These are phyloP conservation scores for Calyptomena viridis DNA, from an alignment of 2,113 vertebrate genomes.

Conservation along the genomic window DNA sequence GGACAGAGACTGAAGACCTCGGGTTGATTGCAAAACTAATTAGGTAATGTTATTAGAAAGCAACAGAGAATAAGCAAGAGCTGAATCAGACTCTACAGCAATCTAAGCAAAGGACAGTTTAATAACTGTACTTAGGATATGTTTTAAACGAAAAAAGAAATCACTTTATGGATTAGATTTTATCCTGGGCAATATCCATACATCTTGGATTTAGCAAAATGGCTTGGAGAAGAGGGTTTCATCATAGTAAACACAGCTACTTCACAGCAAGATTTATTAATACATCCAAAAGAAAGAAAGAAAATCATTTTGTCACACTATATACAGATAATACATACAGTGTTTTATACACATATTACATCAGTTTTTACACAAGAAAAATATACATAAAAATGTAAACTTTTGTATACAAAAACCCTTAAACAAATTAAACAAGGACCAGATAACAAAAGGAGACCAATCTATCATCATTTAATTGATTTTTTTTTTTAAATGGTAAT, in stretches of 20 bases:
- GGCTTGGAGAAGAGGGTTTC: slow-evolving; percentile 12
- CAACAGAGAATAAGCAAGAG: slow-evolving; percentile 12
- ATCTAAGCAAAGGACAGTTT: slow-evolving; percentile 19
- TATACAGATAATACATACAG: slow-evolving; percentile 99
- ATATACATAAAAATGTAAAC: slow-evolving; percentile 99
- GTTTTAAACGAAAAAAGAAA: not conserved
- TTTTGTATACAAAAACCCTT: slow-evolving; percentile 99
- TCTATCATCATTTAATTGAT: slow-evolving; percentile 89
- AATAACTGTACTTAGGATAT: slow-evolving; percentile 24
- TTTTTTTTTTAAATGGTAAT: slow-evolving; percentile 89
- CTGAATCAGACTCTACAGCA: slow-evolving; percentile 2
- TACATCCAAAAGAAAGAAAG: slow-evolving; percentile 99
- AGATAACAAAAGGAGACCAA: slow-evolving; percentile 99
- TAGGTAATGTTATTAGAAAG: slow-evolving; percentile 47
- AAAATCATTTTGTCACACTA: slow-evolving; percentile 99
- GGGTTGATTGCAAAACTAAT: slow-evolving; percentile 36
- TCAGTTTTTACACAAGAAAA: slow-evolving; percentile 99
- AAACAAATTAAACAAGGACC: slow-evolving; percentile 99
- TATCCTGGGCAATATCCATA: not conserved
- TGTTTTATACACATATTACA: slow-evolving; percentile 99
- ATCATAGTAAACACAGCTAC: slow-evolving; percentile 71
- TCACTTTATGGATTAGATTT: slow-evolving; percentile 1
- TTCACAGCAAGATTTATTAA: slow-evolving; percentile 99
- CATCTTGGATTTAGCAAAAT: not conserved
- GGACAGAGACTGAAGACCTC: not conserved